Conservation (phyloP, 1,140 invertebrate species). For the Aethina tumida region DNA sequence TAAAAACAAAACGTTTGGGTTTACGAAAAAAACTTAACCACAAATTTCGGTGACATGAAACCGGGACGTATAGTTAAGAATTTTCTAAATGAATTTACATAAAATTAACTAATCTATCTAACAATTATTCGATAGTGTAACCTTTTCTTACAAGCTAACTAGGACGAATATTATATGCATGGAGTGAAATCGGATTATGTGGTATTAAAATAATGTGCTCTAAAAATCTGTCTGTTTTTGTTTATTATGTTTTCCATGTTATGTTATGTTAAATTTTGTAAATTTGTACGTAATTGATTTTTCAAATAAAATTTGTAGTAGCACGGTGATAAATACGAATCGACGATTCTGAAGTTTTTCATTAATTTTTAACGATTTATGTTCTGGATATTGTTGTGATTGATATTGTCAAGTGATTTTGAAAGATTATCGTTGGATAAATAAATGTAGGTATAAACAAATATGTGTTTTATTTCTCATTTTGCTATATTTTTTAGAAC, state of each 20-base stretch:
- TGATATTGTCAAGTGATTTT: constrained; percentile 22
- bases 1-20: no score
- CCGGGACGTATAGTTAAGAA: no score
- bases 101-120: no score
- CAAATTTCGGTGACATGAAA: no score
- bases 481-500: no score
- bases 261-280: neutral
- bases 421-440: constrained; percentile 21
- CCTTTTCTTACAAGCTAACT: no score
- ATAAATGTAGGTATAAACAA: constrained; percentile 16
- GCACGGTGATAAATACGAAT: neutral
- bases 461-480: constrained; percentile 1
- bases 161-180: no score
- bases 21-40: no score
- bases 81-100: no score
- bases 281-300: constrained; percentile 3
- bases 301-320: neutral
- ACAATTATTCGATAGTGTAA: no score
- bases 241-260: neutral
- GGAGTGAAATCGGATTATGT: no score
- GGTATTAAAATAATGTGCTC: constrained; percentile 1
- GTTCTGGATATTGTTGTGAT: constrained; percentile 15
- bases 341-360: neutral
- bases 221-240: neutral
- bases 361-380: constrained; percentile 4